Evolutionary conservation across 2,888 invertebrate genomes (phyloP).

Genomic region (Sipha maydis): DNA sequence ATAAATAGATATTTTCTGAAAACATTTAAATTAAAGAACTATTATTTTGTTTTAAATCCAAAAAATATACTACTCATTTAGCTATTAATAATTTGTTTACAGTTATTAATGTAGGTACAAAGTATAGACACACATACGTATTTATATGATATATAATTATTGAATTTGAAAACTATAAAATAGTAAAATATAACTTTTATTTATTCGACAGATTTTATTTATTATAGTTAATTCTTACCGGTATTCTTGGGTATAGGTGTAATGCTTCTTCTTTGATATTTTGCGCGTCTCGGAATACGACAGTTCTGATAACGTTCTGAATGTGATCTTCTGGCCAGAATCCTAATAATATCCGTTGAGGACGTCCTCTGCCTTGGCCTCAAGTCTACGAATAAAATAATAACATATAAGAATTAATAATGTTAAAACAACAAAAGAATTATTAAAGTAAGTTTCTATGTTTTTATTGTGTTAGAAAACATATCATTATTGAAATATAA

Average conservation of each 20-base stretch:
- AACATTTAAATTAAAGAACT: not conserved
- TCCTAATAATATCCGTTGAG: conserved; percentile 88
- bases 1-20: not conserved
- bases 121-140: not conserved
- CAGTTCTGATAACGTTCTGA: conserved; percentile 89
- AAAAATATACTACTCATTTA: not conserved
- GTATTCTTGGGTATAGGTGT: conserved; percentile 74
- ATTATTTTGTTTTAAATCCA: conserved; percentile 2
- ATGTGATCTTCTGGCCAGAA: conserved; percentile 96
- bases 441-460: not conserved
- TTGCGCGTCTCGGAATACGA: conserved; percentile 87
- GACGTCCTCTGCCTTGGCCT: conserved; percentile 91
- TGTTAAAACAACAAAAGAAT: not conserved
- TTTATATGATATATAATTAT: not conserved
- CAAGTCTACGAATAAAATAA: conserved; percentile 74
- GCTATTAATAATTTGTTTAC: not conserved
- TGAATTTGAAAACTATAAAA: not conserved
- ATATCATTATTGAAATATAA: conserved; percentile 25
- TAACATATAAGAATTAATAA: not conserved
- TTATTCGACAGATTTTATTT: not conserved
- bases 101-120: not conserved
- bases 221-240: conserved; percentile 69
- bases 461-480: not conserved
- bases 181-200: not conserved
- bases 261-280: conserved; percentile 80